Evolutionary conservation across 2,888 invertebrate species (phyloP).

Genomic region (Agonopterix arenella): DNA sequence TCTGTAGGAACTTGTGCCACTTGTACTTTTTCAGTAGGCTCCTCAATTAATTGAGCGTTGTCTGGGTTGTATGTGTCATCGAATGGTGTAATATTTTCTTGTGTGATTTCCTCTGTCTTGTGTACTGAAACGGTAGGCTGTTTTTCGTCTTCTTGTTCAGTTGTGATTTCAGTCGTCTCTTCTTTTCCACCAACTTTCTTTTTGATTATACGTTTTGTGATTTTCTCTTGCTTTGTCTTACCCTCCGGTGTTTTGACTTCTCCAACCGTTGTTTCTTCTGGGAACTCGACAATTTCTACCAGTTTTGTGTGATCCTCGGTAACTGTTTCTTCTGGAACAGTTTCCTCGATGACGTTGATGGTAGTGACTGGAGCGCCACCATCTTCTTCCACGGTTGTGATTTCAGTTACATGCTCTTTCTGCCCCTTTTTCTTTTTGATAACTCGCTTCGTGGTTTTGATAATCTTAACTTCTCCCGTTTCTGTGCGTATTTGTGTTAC

Average conservation of each 20-base stretch:
- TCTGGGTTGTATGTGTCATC: conserved; percentile 27
- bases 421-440: conserved; percentile 36
- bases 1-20: conserved; percentile 15
- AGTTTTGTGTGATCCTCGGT: conserved; percentile 38
- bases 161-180: conserved; percentile 16
- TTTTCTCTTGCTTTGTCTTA: conserved; percentile 24
- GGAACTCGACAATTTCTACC: conserved; percentile 37
- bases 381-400: conserved; percentile 37
- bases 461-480: conserved; percentile 17
- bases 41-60: conserved; percentile 30
- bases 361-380: conserved; percentile 23
- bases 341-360: conserved; percentile 18
- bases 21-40: conserved; percentile 20
- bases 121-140: conserved; percentile 31
- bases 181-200: conserved; percentile 27
- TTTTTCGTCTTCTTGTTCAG: conserved; percentile 27
- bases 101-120: conserved; percentile 25
- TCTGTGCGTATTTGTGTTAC: conserved; percentile 24
- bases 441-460: conserved; percentile 31
- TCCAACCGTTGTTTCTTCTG: conserved; percentile 24
- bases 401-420: conserved; percentile 41
- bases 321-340: conserved; percentile 11
- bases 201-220: conserved; percentile 28
- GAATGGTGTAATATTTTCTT: conserved; percentile 23
- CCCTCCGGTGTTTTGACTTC: conserved; percentile 21